Conservation (phyloP, 2,888 invertebrate species). For the Synanthedon vespiformis region DNA sequence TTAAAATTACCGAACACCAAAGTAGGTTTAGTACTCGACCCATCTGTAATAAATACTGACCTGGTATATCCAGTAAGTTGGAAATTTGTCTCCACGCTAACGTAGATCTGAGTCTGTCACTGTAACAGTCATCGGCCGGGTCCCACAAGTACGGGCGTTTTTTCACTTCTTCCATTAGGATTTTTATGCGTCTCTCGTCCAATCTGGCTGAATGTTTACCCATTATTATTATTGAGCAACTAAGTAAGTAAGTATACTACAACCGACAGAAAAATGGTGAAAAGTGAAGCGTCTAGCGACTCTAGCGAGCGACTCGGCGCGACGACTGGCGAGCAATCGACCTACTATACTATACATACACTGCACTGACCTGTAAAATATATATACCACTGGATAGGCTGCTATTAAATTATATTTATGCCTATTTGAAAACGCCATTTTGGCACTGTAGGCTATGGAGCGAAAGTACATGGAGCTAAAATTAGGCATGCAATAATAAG, state of each 20-base stretch:
- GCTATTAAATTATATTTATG: too few relatives aligned
- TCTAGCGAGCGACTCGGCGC: slow-evolving; percentile 3
- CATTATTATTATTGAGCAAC: not conserved
- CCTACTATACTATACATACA: not conserved
- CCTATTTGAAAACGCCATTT: too few relatives aligned
- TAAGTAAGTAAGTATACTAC: too few relatives aligned
- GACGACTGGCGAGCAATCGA: slow-evolving; percentile 7
- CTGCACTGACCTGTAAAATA: too few relatives aligned
- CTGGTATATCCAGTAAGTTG: slow-evolving; percentile 19
- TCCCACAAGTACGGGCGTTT: slow-evolving; percentile 30
- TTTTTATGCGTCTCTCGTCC: slow-evolving; percentile 7
- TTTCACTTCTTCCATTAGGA: slow-evolving; percentile 25
- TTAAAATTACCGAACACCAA: too few relatives aligned
- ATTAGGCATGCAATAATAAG: too few relatives aligned
- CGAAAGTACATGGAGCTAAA: too few relatives aligned
- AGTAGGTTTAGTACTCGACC: too few relatives aligned
- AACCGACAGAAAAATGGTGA: too few relatives aligned
- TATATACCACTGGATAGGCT: too few relatives aligned
- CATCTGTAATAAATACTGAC: slow-evolving; percentile 13
- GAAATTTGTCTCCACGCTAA: slow-evolving; percentile 30
- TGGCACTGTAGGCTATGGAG: too few relatives aligned
- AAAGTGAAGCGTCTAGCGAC: too few relatives aligned
- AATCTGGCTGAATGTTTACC: slow-evolving; percentile 1
- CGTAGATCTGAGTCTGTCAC: slow-evolving; percentile 18
- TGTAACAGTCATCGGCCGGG: slow-evolving; percentile 20